These are phyloP conservation scores for Aptenodytes patagonicus DNA, from an alignment of 2,113 vertebrate genomes.

Conservation along the genomic window DNA sequence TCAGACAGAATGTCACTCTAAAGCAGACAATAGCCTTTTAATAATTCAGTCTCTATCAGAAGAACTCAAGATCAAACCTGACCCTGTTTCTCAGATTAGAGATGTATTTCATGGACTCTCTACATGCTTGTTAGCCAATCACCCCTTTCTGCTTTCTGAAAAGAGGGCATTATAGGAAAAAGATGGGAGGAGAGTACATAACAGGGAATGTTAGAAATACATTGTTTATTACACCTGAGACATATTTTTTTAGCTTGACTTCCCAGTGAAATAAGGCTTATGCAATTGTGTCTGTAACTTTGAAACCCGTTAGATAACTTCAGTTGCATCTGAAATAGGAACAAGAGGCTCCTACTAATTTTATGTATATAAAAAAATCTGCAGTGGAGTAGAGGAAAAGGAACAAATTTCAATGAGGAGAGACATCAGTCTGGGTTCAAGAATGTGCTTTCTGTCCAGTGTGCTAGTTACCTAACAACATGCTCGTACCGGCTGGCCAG, in stretches of 20 bases:
- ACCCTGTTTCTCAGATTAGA: constrained; percentile 7
- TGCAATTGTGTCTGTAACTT: background rate
- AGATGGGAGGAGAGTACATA: background rate
- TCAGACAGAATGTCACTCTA: constrained; percentile 57
- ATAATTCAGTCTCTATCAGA: constrained; percentile 49
- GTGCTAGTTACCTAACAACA: background rate
- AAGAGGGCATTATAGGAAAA: background rate
- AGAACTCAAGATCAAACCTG: constrained; percentile 46
- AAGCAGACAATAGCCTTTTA: constrained; percentile 48
- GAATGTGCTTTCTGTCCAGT: background rate
- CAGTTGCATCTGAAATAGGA: background rate
- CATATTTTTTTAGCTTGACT: background rate
- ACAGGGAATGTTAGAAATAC: background rate
- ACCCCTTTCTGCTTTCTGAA: background rate
- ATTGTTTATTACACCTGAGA: background rate
- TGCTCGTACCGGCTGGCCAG: fast-evolving
- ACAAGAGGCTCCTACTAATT: background rate
- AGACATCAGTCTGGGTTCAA: background rate
- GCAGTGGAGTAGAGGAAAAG: background rate
- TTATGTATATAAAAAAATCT: background rate
- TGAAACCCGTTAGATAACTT: background rate
- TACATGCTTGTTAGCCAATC: background rate
- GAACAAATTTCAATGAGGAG: background rate
- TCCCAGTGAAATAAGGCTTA: background rate
- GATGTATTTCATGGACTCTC: background rate